Percentiles rank a stretch among this genome's conserved stretches.
These are phyloP conservation scores for Ageneiosus marmoratus DNA, from an alignment of 2,113 vertebrate genomes.

Conservation along the genomic window DNA sequence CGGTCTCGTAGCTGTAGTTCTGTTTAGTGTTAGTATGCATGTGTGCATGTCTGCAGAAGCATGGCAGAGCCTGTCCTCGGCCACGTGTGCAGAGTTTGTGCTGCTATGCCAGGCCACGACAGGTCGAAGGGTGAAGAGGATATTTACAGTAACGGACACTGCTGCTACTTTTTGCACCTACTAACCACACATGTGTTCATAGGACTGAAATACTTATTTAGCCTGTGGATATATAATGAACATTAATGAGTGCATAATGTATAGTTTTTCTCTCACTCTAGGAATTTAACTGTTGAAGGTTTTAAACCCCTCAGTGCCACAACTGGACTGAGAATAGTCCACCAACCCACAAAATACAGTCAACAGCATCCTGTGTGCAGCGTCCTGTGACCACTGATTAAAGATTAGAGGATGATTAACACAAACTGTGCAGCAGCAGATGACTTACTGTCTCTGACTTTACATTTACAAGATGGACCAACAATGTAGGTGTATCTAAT, in stretches of 20 bases:
- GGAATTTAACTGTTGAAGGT: too few relatives aligned
- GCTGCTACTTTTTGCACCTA: conserved; percentile 16
- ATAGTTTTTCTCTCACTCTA: too few relatives aligned
- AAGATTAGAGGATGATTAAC: too few relatives aligned
- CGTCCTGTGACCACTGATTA: too few relatives aligned
- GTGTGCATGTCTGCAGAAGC: not conserved
- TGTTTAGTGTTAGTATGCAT: not conserved
- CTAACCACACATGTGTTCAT: not conserved
- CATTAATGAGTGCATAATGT: not conserved
- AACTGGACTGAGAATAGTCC: too few relatives aligned
- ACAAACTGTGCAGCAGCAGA: too few relatives aligned
- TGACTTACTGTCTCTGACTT: too few relatives aligned
- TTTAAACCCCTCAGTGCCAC: too few relatives aligned
- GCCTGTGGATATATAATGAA: not conserved
- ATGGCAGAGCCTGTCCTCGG: not conserved
- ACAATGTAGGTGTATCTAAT: too few relatives aligned
- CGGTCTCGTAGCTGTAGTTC: not conserved
- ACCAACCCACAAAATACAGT: too few relatives aligned
- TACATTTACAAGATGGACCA: too few relatives aligned
- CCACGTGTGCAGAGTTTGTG: not conserved
- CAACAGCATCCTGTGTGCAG: too few relatives aligned
- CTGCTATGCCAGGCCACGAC: not conserved
- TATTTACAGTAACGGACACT: not conserved
- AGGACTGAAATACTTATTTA: not conserved
- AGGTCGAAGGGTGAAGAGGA: not conserved